Base-by-base conservation (phyloP, 2,888 invertebrate genomes). In the Osmoderma eremita region DNA sequence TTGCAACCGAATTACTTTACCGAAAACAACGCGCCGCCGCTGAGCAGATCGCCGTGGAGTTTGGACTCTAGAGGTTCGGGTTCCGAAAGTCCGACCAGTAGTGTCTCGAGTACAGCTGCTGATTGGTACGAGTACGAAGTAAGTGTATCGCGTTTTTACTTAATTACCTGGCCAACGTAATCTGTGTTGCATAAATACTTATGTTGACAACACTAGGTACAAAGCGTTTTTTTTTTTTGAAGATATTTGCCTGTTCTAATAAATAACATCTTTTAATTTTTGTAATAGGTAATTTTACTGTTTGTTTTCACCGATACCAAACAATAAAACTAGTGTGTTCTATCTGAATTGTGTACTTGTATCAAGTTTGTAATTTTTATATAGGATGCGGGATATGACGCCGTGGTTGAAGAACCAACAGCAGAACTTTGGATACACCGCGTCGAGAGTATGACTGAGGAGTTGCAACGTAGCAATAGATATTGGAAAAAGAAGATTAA, bases 401-500 rank as follows among this genome's bases (percentile, higher is more conserved):
- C 63, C 2, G 41, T 53, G 12, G 22, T 36, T 24, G 65, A 56
- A 20, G 70, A 70, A 41, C 45, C 63, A 41, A 67, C 65, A 15
- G 69, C 73, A 1, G 66, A 69, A 54, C 67, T 70, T 12, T 75
- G 75, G 75, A 64, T 77, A 30, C 73, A 75, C 53, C 68, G 72
- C 49, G 74, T 77, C 8, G 74, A 76, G 64, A 73, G 70, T 18
- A 70, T 76, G 62, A 76, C 75, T 8, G 71, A 74, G 62, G 74
- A 76, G 64, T 61, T 76, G 36, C 73, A 75, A 56, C 71, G 69
- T n/a, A 73, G 71, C 18, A 76, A 74, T 62, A 48, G 69, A n/a
- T 77, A 72, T 65, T 77, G 76, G 76, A 73, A 75, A 49, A 72
- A 50, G 45, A 73, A 73, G 69, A 72, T 75, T 53, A 65, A 58